phyloP scores from a whole-genome alignment of 30 jellyfish, hydroid and myxozoan species.

The Chironex yamaguchii region DNA sequence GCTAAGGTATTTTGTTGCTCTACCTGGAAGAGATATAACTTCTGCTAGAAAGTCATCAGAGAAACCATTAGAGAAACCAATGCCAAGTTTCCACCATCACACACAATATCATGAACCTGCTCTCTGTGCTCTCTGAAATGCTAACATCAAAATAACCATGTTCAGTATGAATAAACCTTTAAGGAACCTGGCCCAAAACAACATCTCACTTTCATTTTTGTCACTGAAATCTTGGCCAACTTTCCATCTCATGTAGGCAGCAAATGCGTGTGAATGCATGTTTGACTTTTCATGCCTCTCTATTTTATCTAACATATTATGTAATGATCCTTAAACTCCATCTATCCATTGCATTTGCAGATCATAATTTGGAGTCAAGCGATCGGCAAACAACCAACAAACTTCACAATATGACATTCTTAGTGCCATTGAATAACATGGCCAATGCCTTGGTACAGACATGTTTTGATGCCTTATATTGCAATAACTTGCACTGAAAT shows the following conservation, averaged over 20 bases:
- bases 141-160: slow-evolving; percentile 16
- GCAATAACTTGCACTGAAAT: slow-evolving; percentile 4
- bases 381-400: slow-evolving; percentile 57
- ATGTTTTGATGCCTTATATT: not conserved
- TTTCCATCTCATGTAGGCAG: slow-evolving; percentile 11
- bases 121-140: slow-evolving; percentile 28
- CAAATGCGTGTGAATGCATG: not conserved
- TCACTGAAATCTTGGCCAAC: not conserved
- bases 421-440: slow-evolving; percentile 21
- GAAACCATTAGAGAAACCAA: slow-evolving; percentile 33
- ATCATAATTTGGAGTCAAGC: not conserved
- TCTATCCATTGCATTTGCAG: slow-evolving; percentile 9
- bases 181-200: slow-evolving; percentile 43
- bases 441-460: slow-evolving; percentile 39
- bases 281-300: not conserved
- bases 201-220: too few species aligned
- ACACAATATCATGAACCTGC: slow-evolving; percentile 16
- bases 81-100: slow-evolving; percentile 59
- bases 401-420: slow-evolving; percentile 43
- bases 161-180: slow-evolving; percentile 13
- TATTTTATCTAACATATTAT: slow-evolving; percentile 13
- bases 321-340: slow-evolving; percentile 15
- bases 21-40: slow-evolving; percentile 43
- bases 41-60: slow-evolving; percentile 35
- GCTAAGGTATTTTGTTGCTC: slow-evolving; percentile 44